Percentiles rank a stretch among this genome's conserved stretches.
Conservation (phyloP, 2,888 invertebrate species). For the Drosophila austrosaltans region DNA sequence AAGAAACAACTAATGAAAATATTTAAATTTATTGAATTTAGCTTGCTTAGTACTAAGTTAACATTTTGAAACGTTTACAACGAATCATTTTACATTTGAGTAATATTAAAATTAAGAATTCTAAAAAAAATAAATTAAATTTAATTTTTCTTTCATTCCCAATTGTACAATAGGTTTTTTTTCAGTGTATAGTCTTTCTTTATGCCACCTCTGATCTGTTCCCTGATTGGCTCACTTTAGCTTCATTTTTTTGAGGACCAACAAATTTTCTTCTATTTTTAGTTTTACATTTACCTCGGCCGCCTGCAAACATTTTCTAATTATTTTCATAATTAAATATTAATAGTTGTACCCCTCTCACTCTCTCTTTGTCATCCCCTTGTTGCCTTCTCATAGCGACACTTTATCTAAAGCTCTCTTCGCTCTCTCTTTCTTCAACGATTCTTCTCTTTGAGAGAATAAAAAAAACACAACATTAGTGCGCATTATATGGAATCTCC, state of each 20-base stretch:
- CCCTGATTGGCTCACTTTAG: constrained; percentile 1
- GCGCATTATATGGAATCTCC: constrained; percentile 77
- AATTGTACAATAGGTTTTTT: background rate
- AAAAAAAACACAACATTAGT: constrained; percentile 75
- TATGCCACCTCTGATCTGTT: background rate
- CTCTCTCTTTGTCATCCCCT: constrained; percentile 17
- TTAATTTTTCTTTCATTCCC: background rate
- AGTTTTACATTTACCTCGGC: constrained; percentile 23
- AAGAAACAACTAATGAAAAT: background rate
- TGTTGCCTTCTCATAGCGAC: constrained; percentile 55
- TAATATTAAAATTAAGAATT: too few species aligned
- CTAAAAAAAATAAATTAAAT: background rate
- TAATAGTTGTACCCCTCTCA: constrained; percentile 43
- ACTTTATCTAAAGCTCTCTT: constrained; percentile 48
- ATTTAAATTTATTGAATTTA: too few species aligned
- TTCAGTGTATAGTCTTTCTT: background rate
- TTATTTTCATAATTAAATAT: constrained; percentile 71
- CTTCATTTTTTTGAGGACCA: background rate
- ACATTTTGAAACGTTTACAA: too few species aligned
- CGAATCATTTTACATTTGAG: too few species aligned
- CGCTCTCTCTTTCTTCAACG: background rate
- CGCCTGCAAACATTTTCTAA: constrained; percentile 50
- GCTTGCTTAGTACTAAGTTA: too few species aligned
- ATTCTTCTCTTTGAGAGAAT: background rate
- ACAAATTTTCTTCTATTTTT: background rate